Percentiles rank a stretch among this genome's conserved stretches.
phyloP scores from a whole-genome alignment of 2,113 vertebrate species.

The Corythornis cristatus region DNA sequence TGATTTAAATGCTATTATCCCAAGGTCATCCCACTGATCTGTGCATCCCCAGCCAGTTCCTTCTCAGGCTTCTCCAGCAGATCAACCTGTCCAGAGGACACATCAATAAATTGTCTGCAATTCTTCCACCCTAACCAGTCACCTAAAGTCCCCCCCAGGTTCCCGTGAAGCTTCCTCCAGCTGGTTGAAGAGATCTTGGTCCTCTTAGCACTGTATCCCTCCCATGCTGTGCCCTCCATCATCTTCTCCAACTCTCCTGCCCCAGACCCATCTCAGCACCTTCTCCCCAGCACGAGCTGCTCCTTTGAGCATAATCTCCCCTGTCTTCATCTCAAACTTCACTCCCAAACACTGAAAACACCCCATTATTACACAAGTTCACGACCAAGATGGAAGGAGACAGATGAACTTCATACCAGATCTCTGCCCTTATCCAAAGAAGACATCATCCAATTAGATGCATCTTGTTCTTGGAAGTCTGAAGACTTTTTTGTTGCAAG shows the following conservation, averaged over 20 bases:
- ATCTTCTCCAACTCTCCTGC: background rate
- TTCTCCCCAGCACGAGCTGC: background rate
- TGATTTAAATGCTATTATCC: background rate
- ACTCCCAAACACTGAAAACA: background rate
- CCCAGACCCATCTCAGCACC: background rate
- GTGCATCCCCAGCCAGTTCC: background rate
- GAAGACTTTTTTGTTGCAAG: background rate
- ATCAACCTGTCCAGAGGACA: fast-evolving
- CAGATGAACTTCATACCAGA: background rate
- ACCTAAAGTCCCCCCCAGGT: background rate
- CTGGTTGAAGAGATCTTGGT: background rate
- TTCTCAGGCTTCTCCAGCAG: background rate
- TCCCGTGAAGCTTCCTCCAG: background rate
- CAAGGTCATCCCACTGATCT: fast-evolving
- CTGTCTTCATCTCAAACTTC: background rate
- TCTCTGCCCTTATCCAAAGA: background rate
- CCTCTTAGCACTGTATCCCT: background rate
- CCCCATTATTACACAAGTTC: fast-evolving
- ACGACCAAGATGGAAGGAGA: background rate
- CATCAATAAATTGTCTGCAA: fast-evolving
- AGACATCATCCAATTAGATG: background rate
- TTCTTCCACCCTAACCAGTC: background rate
- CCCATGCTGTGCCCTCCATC: background rate
- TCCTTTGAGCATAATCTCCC: fast-evolving
- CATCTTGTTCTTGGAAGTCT: fast-evolving